Conservation (phyloP, 2,888 invertebrate genomes). For the Parasteatoda lunata region DNA sequence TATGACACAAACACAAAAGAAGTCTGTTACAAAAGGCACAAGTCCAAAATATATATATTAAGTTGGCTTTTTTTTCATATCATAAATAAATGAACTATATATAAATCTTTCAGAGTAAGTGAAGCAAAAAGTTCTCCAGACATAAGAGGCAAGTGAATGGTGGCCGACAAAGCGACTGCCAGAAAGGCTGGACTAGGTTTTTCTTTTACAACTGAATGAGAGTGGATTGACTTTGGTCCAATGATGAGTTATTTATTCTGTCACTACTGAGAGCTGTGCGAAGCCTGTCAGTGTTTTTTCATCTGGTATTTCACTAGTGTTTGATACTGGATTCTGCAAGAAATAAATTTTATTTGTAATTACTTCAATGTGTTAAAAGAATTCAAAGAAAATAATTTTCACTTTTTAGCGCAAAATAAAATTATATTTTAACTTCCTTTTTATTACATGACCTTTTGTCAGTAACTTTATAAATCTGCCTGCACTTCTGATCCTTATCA, state of each 20-base stretch:
- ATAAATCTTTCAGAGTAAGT: constrained; percentile 27
- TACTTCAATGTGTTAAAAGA: too few species aligned
- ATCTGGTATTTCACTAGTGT: constrained; percentile 84
- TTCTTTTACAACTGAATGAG: not conserved
- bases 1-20: constrained; percentile 11
- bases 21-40: constrained; percentile 46
- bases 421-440: too few species aligned
- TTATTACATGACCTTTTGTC: too few species aligned
- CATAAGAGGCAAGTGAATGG: constrained; percentile 33
- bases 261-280: constrained; percentile 95
- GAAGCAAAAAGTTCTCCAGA: constrained; percentile 17
- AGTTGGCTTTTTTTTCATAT: constrained; percentile 59
- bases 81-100: constrained; percentile 64
- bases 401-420: too few species aligned
- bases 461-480: too few species aligned
- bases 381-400: too few species aligned
- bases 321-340: constrained; percentile 76
- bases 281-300: constrained; percentile 96
- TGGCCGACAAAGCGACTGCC: constrained; percentile 25
- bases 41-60: constrained; percentile 64
- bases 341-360: not conserved
- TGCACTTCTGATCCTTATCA: too few species aligned
- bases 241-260: constrained; percentile 28
- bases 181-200: constrained; percentile 60
- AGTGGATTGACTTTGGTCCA: constrained; percentile 19